phyloP scores from a whole-genome alignment of 2,113 vertebrate genomes.

The Alethe castanea region DNA sequence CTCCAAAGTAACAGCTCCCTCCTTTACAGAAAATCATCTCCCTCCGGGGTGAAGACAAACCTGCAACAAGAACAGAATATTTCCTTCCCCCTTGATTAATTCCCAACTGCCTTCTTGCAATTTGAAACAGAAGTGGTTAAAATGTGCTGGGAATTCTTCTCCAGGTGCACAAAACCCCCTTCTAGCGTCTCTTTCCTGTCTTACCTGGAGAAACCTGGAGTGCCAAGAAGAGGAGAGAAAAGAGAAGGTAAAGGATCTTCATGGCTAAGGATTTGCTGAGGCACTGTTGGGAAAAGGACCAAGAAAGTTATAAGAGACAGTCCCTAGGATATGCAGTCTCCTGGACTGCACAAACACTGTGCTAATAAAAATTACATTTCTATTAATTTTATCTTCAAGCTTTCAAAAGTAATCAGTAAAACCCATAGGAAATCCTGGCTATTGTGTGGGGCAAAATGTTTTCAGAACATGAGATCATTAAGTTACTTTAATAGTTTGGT shows the following conservation, averaged over 20 bases:
- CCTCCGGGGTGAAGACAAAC: background rate
- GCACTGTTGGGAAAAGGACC: background rate
- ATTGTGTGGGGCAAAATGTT: background rate
- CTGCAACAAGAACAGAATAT: background rate
- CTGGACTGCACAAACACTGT: background rate
- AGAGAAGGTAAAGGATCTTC: constrained; percentile 50
- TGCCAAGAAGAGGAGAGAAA: constrained; percentile 12
- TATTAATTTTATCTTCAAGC: background rate
- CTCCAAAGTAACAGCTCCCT: background rate
- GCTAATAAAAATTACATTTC: background rate
- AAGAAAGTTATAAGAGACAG: background rate
- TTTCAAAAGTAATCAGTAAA: background rate
- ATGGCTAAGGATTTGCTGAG: background rate
- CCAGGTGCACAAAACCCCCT: background rate
- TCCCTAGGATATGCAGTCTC: background rate
- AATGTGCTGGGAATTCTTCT: background rate
- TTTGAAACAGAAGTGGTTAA: background rate
- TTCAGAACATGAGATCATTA: background rate
- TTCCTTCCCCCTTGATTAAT: background rate
- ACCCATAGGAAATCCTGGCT: too few relatives aligned
- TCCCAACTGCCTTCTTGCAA: background rate
- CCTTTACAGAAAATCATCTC: background rate
- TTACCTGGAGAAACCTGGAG: constrained; percentile 49
- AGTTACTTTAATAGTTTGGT: background rate
- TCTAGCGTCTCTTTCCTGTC: background rate